Evolutionary conservation across 2,888 invertebrate species (phyloP), one percentile per base, ranked within the genome.

Genomic region (Pseudococcus longispinus): DNA sequence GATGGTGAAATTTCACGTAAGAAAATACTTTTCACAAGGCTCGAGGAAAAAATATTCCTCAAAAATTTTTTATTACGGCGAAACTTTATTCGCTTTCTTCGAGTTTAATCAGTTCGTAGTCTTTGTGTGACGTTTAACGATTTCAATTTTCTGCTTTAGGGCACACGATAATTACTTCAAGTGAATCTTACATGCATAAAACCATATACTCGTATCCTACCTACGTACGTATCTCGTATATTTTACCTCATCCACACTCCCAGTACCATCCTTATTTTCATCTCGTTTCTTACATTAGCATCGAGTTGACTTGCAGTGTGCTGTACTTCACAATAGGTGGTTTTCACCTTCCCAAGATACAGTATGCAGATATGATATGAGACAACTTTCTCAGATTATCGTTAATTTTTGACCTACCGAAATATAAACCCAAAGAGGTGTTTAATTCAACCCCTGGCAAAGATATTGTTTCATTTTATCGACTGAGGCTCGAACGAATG

Each of bases 131-230:
- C 60, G 60, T 84, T 84, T 32, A 55, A 60, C 83, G 60, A 84
- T 84, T 84, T 84, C 60, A 84, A 84, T 84, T 84, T 84, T 60
- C 60, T 84, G 84, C 46, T 84, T 84, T 84, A 60, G 20, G 84
- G 84, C 84, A 32, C 84, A 84, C 84, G 60, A 84, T 84, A 84
- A 84, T 84, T 84, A 84, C 84, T 84, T 84, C 37, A 60, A 84
- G 84, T 84, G 60, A 84, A 60, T 84, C 26, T 84, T 37, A 84
- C 46, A 20, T 23, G 60, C 23, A 60, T 60, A 23, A 20, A n/a
- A 51, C 51, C 51, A 51, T 51, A n/a, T n/a, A n/a, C 8, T n/a
- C 4, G n/a, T 51, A n/a, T n/a, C 51, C 18, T 4, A 51, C 4
- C 51, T 51, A 18, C 15, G 3, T 3, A 46, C n/a, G 51, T n/a